Conservation (phyloP, 2,888 invertebrate species). For the Sinotaia quadrata region DNA sequence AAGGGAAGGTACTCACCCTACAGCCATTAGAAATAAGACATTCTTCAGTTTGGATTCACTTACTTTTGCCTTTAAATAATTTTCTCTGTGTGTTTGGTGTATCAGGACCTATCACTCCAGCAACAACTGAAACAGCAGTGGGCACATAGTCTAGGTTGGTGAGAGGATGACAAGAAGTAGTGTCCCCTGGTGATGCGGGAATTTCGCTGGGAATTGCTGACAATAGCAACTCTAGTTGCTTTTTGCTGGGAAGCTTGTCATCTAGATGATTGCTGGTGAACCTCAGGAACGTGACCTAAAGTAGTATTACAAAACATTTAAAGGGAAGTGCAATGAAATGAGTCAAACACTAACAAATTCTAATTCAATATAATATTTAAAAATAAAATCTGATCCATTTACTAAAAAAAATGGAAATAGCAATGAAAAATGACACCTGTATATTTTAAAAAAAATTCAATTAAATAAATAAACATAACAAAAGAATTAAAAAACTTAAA, state of each 20-base stretch:
- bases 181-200: slow-evolving; percentile 21
- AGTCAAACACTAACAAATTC: neutral
- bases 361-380: neutral
- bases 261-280: slow-evolving; percentile 56
- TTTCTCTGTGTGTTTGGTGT: slow-evolving; percentile 60
- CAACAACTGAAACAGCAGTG: slow-evolving; percentile 44
- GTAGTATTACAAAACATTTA: neutral
- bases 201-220: slow-evolving; percentile 65
- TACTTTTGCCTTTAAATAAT: slow-evolving; percentile 42
- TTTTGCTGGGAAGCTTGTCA: slow-evolving; percentile 66
- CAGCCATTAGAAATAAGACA: no score
- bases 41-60: no score
- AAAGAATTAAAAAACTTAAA: no score
- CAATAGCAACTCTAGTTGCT: slow-evolving; percentile 70
- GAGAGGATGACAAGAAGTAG: slow-evolving; percentile 18
- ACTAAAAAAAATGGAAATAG: neutral
- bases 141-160: slow-evolving; percentile 31
- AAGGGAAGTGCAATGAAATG: neutral
- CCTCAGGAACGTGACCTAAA: slow-evolving; percentile 71
- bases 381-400: neutral
- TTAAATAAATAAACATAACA: no score
- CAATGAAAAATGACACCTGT: neutral
- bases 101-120: slow-evolving; percentile 62
- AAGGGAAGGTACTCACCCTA: no score
- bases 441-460: neutral